A percentile compares a stretch with the other conserved stretches of the same genome.
These are phyloP conservation scores for Globodera rostochiensis DNA, from an alignment of 1,140 invertebrate genomes.

Conservation along the genomic window DNA sequence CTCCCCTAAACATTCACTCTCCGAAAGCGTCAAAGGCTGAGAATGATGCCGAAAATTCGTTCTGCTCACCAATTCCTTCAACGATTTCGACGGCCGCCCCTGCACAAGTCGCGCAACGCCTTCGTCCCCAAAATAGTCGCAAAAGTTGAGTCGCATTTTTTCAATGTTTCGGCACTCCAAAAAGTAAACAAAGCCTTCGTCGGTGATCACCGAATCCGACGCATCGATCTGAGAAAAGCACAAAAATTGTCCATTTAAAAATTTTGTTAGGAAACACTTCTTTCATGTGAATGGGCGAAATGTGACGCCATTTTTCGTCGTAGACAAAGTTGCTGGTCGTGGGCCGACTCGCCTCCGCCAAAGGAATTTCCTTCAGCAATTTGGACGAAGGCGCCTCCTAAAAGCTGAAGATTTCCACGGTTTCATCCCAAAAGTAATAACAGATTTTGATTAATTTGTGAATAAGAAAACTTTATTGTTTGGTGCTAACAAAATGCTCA, in stretches of 20 bases:
- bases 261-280: conserved; percentile 5
- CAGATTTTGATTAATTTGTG: too few species aligned
- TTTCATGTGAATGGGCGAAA: conserved; percentile 48
- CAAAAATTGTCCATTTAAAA: background rate
- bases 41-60: background rate
- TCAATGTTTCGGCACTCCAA: conserved; percentile 47
- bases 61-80: conserved; percentile 53
- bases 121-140: conserved; percentile 60
- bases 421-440: too few species aligned
- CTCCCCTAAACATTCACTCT: too few species aligned
- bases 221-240: conserved; percentile 49
- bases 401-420: background rate
- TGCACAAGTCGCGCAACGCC: conserved; percentile 47
- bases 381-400: conserved; percentile 20
- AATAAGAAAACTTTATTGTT: too few species aligned
- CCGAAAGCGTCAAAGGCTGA: too few species aligned
- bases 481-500: conserved; percentile 9
- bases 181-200: conserved; percentile 62
- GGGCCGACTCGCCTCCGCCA: background rate
- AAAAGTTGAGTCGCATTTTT: conserved; percentile 60
- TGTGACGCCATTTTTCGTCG: conserved; percentile 41
- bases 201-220: conserved; percentile 56
- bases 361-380: conserved; percentile 27
- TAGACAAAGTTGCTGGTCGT: conserved; percentile 21
- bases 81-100: conserved; percentile 46